Evolutionary conservation across 2,888 invertebrate species (phyloP).

Genomic region (Caenorhabditis japonica): DNA sequence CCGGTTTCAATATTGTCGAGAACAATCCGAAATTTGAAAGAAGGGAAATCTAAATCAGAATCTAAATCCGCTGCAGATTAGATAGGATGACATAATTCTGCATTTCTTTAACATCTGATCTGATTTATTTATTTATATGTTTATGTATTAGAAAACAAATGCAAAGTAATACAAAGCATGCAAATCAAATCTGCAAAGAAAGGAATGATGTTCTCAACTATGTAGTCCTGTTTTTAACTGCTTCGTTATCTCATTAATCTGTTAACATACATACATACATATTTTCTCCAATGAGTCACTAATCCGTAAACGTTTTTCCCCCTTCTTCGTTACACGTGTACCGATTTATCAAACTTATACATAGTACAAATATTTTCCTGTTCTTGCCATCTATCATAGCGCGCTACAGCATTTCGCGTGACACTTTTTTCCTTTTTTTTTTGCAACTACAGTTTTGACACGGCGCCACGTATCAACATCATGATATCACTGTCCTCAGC

Average conservation of each 20-base stretch:
- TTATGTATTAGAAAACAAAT: too few relatives aligned
- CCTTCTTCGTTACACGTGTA: neutral
- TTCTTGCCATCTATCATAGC: too few relatives aligned
- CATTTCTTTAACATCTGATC: conserved; percentile 20
- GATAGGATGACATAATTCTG: conserved; percentile 47
- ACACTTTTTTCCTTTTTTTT: too few relatives aligned
- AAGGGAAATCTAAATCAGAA: too few relatives aligned
- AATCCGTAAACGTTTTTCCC: conserved; percentile 16
- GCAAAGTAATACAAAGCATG: too few relatives aligned
- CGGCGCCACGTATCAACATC: conserved; percentile 24
- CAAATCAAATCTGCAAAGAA: too few relatives aligned
- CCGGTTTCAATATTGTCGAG: conserved; percentile 31
- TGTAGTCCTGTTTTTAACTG: too few relatives aligned
- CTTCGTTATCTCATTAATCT: conserved; percentile 12
- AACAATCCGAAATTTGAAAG: conserved; percentile 11
- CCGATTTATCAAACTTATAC: conserved; percentile 1
- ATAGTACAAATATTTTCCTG: conserved; percentile 16
- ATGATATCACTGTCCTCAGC: conserved; percentile 36
- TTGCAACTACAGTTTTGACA: conserved; percentile 8
- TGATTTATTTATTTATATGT: conserved; percentile 24
- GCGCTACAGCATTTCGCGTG: too few relatives aligned
- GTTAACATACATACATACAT: conserved; percentile 3
- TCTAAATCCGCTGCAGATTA: conserved; percentile 39
- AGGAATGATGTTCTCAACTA: too few relatives aligned
- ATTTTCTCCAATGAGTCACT: conserved; percentile 18